phyloP scores from a whole-genome alignment of 2,797 vertebrate species.

The Cossypha dichroa region DNA sequence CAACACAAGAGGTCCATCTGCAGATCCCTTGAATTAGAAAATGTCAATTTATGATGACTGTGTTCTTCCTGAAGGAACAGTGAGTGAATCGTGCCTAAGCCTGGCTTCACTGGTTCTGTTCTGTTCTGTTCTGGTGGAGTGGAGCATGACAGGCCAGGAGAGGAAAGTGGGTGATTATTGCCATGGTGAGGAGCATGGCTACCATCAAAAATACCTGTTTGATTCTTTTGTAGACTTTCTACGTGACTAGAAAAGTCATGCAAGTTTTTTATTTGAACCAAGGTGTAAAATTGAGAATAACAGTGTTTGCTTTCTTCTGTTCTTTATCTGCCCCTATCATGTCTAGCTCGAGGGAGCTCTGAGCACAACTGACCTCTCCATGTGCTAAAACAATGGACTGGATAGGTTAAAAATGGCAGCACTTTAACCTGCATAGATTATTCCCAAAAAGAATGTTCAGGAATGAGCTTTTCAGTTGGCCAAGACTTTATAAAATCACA shows the following conservation, averaged over 20 bases:
- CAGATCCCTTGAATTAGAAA: background rate
- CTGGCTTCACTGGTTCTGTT: background rate
- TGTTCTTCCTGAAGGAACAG: background rate
- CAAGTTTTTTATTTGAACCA: background rate
- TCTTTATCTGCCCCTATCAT: rapidly evolving
- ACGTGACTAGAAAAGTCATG: background rate
- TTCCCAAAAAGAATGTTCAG: background rate
- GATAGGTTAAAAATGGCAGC: background rate
- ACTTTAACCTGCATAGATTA: background rate
- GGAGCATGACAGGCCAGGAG: background rate
- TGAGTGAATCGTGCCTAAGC: background rate
- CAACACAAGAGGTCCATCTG: background rate
- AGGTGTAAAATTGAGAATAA: background rate
- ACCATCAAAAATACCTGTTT: background rate
- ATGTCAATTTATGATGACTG: background rate
- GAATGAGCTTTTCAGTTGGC: background rate
- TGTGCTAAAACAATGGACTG: background rate
- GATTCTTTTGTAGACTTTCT: background rate
- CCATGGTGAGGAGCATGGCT: background rate
- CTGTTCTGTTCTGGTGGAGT: background rate
- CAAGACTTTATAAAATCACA: background rate
- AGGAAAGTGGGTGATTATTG: background rate
- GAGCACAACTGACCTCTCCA: background rate
- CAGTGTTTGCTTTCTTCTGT: background rate
- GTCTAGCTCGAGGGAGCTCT: background rate